Evolutionary conservation across 2,888 invertebrate species (phyloP).

Genomic region (Philhelius pedissequus): DNA sequence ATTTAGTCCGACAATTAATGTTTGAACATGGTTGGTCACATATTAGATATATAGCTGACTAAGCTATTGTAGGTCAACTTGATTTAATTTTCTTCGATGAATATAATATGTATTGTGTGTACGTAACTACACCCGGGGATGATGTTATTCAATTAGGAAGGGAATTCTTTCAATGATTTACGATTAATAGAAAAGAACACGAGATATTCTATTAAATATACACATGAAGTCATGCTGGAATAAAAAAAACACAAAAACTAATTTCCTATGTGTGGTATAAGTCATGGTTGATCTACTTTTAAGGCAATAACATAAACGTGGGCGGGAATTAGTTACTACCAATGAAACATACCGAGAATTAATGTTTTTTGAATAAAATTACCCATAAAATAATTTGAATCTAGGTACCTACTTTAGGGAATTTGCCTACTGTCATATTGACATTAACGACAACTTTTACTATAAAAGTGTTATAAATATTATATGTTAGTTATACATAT

Average conservation of each 20-base stretch:
- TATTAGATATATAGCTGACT: neutral
- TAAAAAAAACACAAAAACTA: neutral
- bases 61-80: slow-evolving; percentile 59
- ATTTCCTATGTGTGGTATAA: neutral
- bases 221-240: neutral
- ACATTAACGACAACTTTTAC: too few species aligned
- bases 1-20: slow-evolving; percentile 17
- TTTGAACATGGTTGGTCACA: neutral
- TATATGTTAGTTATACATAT: too few species aligned
- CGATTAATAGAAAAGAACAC: slow-evolving; percentile 51
- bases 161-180: slow-evolving; percentile 45
- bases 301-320: neutral
- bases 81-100: slow-evolving; percentile 45
- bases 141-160: slow-evolving; percentile 60
- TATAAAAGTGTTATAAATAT: too few species aligned
- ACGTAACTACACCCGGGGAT: slow-evolving; percentile 15
- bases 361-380: neutral
- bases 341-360: neutral
- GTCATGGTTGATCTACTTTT: neutral
- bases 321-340: neutral
- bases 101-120: neutral
- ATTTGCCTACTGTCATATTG: neutral
- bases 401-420: neutral
- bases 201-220: slow-evolving; percentile 10
- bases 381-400: neutral